Evolutionary conservation across 2,888 invertebrate species (phyloP).

Genomic region (Drosophila peninsularis): DNA sequence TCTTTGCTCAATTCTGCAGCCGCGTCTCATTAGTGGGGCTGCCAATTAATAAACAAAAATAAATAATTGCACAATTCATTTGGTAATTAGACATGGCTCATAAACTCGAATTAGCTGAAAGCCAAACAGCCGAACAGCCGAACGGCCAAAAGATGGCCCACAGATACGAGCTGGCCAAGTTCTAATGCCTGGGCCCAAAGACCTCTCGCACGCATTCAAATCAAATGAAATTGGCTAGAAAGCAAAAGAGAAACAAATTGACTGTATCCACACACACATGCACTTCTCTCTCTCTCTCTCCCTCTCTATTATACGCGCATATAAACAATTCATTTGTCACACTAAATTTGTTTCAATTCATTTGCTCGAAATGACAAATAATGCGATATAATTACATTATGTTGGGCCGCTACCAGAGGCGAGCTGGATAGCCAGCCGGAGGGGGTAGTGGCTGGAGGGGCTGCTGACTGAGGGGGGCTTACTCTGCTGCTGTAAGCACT

Average conservation of each 20-base stretch:
- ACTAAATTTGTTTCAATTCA: slow-evolving; percentile 84
- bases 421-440: not conserved
- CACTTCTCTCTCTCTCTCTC: not conserved
- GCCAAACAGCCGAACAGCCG: slow-evolving; percentile 39
- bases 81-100: slow-evolving; percentile 83
- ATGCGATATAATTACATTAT: slow-evolving; percentile 77
- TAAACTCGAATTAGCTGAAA: slow-evolving; percentile 77
- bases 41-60: slow-evolving; percentile 78
- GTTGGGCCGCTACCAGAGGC: slow-evolving; percentile 20
- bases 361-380: slow-evolving; percentile 81
- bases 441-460: not conserved
- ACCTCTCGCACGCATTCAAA: slow-evolving; percentile 61
- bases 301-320: slow-evolving; percentile 20
- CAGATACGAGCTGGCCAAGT: slow-evolving; percentile 21
- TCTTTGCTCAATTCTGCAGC: slow-evolving; percentile 23
- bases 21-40: slow-evolving; percentile 64
- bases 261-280: slow-evolving; percentile 53
- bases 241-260: slow-evolving; percentile 61
- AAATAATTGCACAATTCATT: slow-evolving; percentile 81
- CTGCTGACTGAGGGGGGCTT: not conserved
- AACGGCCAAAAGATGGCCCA: slow-evolving; percentile 32
- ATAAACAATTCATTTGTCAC: slow-evolving; percentile 82
- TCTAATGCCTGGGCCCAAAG: slow-evolving; percentile 21
- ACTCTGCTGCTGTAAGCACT: slow-evolving; percentile 37
- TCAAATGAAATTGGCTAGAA: slow-evolving; percentile 76